Evolutionary conservation across 2,888 invertebrate genomes (phyloP).

Genomic region (Elysia crispata): DNA sequence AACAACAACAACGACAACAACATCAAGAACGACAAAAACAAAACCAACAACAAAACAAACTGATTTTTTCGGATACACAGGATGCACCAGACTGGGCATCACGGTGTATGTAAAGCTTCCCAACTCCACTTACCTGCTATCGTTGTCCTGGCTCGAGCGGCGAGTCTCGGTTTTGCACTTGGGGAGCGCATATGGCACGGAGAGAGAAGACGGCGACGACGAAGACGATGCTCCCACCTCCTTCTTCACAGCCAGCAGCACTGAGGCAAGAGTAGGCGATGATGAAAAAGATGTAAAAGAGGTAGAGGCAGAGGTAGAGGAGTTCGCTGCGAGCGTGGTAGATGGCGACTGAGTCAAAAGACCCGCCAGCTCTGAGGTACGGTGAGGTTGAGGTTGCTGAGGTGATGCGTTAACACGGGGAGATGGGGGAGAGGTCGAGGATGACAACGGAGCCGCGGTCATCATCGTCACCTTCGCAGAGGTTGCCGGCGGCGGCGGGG

Average conservation of each 20-base stretch:
- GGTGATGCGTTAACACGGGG: background rate
- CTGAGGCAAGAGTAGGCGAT: background rate
- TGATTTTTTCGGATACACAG: too few relatives aligned
- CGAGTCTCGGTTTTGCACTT: constrained; percentile 18
- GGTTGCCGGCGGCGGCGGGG: constrained; percentile 1
- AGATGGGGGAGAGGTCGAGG: background rate
- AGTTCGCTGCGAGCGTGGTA: constrained; percentile 5
- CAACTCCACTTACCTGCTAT: constrained; percentile 11
- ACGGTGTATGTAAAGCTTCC: too few relatives aligned
- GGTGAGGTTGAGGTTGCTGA: background rate
- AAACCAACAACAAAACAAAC: too few relatives aligned
- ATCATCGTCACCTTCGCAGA: background rate
- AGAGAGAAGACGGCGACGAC: background rate
- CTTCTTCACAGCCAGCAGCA: constrained; percentile 13
- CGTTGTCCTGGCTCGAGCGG: background rate
- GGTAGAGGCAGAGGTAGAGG: background rate
- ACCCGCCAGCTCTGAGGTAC: constrained; percentile 26
- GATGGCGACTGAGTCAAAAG: constrained; percentile 11
- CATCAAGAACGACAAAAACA: too few relatives aligned
- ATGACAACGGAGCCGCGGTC: background rate
- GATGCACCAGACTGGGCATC: too few relatives aligned
- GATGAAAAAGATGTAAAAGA: background rate
- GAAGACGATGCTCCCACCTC: constrained; percentile 14
- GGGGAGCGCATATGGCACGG: constrained; percentile 18
- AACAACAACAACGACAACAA: too few relatives aligned